These are phyloP conservation scores for Lucinisca nassula DNA, from an alignment of 2,888 invertebrate species.

Conservation along the genomic window DNA sequence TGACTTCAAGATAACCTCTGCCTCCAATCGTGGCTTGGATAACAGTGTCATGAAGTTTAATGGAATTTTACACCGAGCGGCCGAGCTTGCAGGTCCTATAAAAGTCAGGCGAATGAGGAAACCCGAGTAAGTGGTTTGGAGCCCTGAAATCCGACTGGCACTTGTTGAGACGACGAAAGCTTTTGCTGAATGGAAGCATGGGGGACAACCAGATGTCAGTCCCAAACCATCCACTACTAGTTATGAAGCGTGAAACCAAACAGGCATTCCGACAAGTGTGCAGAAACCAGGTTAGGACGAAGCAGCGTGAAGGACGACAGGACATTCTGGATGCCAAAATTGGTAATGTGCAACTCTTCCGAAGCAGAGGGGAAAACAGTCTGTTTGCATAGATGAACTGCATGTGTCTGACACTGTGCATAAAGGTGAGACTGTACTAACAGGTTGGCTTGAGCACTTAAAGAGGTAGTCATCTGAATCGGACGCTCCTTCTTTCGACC, in stretches of 20 bases:
- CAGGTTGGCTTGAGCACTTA: neutral
- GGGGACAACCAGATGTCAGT: neutral
- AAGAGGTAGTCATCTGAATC: neutral
- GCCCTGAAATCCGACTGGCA: neutral
- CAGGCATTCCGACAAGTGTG: neutral
- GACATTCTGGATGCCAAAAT: neutral
- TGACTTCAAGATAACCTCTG: neutral
- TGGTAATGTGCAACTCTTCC: neutral
- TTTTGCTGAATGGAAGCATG: neutral
- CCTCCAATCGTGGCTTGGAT: neutral
- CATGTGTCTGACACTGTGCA: neutral
- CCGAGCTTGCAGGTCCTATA: neutral
- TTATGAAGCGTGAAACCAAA: neutral
- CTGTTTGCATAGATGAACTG: constrained; percentile 1
- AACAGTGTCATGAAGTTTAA: neutral
- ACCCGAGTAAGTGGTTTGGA: constrained; percentile 21
- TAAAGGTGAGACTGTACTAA: neutral
- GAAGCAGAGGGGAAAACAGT: neutral
- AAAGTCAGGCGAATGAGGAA: neutral
- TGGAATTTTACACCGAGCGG: neutral
- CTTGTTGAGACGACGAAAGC: neutral
- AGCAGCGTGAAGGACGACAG: neutral
- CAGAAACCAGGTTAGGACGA: neutral
- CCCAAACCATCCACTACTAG: neutral
- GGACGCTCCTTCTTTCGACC: neutral